Conservation (phyloP, 1,140 invertebrate genomes). For the Helicoverpa zea region DNA sequence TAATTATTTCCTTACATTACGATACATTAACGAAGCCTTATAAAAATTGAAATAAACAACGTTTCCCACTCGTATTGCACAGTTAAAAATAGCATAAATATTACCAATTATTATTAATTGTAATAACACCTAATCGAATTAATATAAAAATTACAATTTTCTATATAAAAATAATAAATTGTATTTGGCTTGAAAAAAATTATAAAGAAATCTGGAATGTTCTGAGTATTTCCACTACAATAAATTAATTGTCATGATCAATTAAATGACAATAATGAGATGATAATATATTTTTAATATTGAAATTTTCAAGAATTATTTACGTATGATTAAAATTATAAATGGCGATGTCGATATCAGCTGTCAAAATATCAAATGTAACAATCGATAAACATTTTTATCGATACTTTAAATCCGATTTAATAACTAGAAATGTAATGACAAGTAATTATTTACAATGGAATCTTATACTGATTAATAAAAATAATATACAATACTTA, state of each 20-base stretch:
- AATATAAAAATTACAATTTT: conserved; percentile 65
- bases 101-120: conserved; percentile 68
- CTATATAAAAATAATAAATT: conserved; percentile 55
- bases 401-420: conserved; percentile 45
- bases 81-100: conserved; percentile 78
- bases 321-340: conserved; percentile 8
- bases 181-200: conserved; percentile 63
- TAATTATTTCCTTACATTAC: conserved; percentile 75
- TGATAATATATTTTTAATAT: conserved; percentile 3
- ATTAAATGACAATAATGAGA: conserved; percentile 18
- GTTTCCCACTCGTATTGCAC: conserved; percentile 81
- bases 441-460: conserved; percentile 72
- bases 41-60: conserved; percentile 73
- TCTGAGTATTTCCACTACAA: conserved; percentile 67
- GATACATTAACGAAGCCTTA: conserved; percentile 80
- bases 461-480: conserved; percentile 78
- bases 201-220: conserved; percentile 58
- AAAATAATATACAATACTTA: conserved; percentile 79
- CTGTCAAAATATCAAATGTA: conserved; percentile 28
- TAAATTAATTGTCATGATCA: conserved; percentile 57
- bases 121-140: conserved; percentile 71
- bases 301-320: not conserved
- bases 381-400: conserved; percentile 26
- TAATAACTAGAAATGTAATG: conserved; percentile 40
- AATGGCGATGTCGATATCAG: conserved; percentile 31